Conservation (phyloP, 2,888 invertebrate species). For the Acrobasis suavella region DNA sequence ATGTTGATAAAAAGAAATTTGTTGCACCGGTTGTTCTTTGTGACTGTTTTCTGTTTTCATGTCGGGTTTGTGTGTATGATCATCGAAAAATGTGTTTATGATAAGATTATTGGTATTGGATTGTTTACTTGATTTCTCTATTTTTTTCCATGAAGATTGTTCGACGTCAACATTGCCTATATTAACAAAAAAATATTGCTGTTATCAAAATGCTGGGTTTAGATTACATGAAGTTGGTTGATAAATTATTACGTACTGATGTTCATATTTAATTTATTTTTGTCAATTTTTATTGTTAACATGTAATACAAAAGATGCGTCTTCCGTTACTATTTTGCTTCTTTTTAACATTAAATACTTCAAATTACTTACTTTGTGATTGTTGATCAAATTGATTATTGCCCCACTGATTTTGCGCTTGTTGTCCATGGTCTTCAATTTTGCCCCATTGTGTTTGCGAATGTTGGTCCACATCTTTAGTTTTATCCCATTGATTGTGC, state of each 20-base stretch:
- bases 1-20: slow-evolving; percentile 3
- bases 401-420: slow-evolving; percentile 23
- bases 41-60: background rate
- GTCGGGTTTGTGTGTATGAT: background rate
- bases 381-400: slow-evolving; percentile 35
- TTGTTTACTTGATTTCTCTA: slow-evolving; percentile 25
- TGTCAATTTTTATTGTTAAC: background rate
- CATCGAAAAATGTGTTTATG: background rate
- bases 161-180: slow-evolving; percentile 31
- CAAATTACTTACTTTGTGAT: slow-evolving; percentile 32
- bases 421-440: slow-evolving; percentile 33
- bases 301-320: background rate
- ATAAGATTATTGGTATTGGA: background rate
- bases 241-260: background rate
- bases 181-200: slow-evolving; percentile 26
- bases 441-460: slow-evolving; percentile 33
- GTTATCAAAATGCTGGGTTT: slow-evolving; percentile 1
- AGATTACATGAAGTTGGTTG: background rate
- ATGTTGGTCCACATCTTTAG: slow-evolving; percentile 43
- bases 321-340: too few species aligned
- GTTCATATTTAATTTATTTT: background rate
- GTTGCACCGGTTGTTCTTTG: slow-evolving; percentile 4
- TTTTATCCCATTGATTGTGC: slow-evolving; percentile 29
- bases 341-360: too few species aligned
- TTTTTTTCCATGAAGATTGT: slow-evolving; percentile 36